Conservation (phyloP, 2,797 vertebrate genomes). For the Danio aesculapii region DNA sequence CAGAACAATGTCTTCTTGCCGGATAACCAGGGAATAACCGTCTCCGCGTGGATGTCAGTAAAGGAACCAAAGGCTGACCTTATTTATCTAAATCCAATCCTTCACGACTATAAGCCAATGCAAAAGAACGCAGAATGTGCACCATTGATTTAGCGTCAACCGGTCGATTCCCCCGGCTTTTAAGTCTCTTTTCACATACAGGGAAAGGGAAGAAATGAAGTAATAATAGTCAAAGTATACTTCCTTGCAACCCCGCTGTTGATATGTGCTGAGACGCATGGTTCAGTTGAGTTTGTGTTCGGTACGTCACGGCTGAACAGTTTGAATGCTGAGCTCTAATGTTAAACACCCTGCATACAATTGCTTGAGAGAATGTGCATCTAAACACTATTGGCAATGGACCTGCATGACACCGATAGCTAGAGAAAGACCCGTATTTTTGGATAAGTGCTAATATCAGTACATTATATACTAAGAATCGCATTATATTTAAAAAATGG, state of each 20-base stretch:
- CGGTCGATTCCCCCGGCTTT: conserved; percentile 1
- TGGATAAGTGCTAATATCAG: conserved; percentile 60
- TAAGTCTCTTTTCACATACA: neutral
- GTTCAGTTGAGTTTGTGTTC: conserved; percentile 35
- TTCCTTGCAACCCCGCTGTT: conserved; percentile 10
- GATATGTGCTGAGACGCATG: conserved; percentile 44
- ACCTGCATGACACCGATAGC: conserved; percentile 69
- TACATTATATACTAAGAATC: conserved; percentile 59
- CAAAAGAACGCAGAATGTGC: conserved; percentile 2
- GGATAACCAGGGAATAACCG: conserved; percentile 20
- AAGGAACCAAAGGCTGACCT: conserved; percentile 20
- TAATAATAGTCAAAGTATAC: conserved; percentile 9
- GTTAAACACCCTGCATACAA: conserved; percentile 51
- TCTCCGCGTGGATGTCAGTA: neutral
- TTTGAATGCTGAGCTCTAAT: conserved; percentile 32
- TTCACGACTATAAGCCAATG: neutral
- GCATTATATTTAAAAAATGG: conserved; percentile 28
- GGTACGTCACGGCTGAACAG: conserved; percentile 8
- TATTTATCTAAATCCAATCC: conserved; percentile 41
- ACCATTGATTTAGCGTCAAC: conserved; percentile 37
- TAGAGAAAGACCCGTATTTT: conserved; percentile 58
- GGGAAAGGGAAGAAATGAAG: conserved; percentile 6
- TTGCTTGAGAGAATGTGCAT: conserved; percentile 45
- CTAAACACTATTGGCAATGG: conserved; percentile 58
- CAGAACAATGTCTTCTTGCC: conserved; percentile 29